phyloP scores from a whole-genome alignment of 2,113 vertebrate species.

The Anoplopoma fimbria region DNA sequence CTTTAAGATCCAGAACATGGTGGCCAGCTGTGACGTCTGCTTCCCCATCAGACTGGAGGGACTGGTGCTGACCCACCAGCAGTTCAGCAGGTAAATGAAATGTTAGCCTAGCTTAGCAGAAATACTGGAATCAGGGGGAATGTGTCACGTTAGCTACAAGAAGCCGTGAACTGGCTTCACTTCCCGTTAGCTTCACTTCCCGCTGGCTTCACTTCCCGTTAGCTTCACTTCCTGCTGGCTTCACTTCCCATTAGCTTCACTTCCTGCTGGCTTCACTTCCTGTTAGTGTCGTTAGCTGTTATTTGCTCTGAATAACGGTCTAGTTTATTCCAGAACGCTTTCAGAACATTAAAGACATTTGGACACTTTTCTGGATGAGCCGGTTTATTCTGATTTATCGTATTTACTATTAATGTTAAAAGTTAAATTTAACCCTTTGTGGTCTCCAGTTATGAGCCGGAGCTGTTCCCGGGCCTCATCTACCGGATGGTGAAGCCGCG shows the following conservation, averaged over 20 bases:
- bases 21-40: slow-evolving; percentile 96
- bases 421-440: no score
- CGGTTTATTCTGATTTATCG: background rate
- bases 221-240: no score
- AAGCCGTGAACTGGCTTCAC: no score
- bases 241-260: no score
- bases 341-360: no score
- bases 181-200: background rate
- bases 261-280: no score
- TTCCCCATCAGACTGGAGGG: slow-evolving; percentile 95
- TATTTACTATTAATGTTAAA: background rate
- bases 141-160: background rate
- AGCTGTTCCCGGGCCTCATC: slow-evolving; percentile 97
- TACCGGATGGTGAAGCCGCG: slow-evolving; percentile 98
- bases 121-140: background rate
- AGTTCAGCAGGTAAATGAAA: slow-evolving; percentile 91
- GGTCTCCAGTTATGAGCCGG: slow-evolving; percentile 91
- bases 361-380: background rate
- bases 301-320: no score
- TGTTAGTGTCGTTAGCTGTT: no score
- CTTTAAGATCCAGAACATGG: slow-evolving; percentile 99
- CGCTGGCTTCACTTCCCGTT: background rate
- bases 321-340: no score
- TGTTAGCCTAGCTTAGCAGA: background rate
- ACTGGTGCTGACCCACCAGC: slow-evolving; percentile 92